These are phyloP conservation scores for Aleiodes sp. DNA, from an alignment of 1,140 invertebrate species.

Conservation along the genomic window DNA sequence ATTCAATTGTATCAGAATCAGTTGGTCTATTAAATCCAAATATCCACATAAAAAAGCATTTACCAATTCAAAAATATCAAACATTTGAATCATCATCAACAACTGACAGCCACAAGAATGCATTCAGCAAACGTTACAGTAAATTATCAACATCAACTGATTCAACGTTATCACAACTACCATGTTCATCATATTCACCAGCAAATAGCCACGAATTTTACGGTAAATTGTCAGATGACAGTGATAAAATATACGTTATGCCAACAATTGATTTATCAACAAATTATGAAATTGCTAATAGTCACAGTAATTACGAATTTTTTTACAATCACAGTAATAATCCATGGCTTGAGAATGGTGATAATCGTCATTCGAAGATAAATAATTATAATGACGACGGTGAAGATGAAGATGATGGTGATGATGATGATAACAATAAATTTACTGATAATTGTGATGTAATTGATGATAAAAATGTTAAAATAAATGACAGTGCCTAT, in stretches of 20 bases:
- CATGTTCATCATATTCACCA: constrained; percentile 34
- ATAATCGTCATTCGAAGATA: too few relatives aligned
- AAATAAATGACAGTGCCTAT: constrained; percentile 32
- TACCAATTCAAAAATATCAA: neutral
- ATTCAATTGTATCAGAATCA: constrained; percentile 33
- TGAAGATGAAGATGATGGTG: neutral
- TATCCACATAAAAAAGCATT: neutral
- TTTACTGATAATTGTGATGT: neutral
- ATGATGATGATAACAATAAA: neutral
- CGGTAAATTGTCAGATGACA: constrained; percentile 33
- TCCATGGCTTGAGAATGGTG: too few relatives aligned
- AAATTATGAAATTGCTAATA: constrained; percentile 52
- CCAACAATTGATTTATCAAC: constrained; percentile 24
- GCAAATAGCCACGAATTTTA: constrained; percentile 49
- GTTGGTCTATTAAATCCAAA: constrained; percentile 5
- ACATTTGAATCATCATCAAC: constrained; percentile 13
- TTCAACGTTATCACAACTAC: constrained; percentile 6
- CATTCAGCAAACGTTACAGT: neutral
- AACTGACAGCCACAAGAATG: neutral
- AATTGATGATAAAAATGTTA: neutral
- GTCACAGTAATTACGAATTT: constrained; percentile 50
- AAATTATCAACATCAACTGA: neutral
- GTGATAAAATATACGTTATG: constrained; percentile 29
- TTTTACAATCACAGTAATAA: constrained; percentile 40
- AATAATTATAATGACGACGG: neutral